These are phyloP conservation scores for Sinocyclocheilus anophthalmus DNA, from an alignment of 2,113 vertebrate genomes.

Conservation along the genomic window DNA sequence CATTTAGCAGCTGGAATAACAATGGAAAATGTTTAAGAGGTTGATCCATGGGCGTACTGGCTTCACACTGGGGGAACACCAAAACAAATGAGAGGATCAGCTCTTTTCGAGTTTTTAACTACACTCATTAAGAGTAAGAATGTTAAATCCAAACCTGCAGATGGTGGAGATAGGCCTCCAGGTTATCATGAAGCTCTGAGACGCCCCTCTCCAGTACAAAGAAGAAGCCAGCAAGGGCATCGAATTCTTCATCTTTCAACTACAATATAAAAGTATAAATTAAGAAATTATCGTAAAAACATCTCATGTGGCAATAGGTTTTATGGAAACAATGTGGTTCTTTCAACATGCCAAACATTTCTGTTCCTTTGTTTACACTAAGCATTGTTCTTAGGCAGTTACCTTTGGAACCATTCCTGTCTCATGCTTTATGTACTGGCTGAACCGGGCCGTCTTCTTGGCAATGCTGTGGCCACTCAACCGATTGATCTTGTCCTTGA, in stretches of 20 bases:
- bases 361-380: slow-evolving; percentile 16
- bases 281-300: not conserved
- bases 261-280: slow-evolving; percentile 54
- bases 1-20: slow-evolving; percentile 35
- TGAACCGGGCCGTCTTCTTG: slow-evolving; percentile 90
- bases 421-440: slow-evolving; percentile 88
- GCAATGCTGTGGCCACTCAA: slow-evolving; percentile 90
- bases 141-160: slow-evolving; percentile 76
- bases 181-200: slow-evolving; percentile 79
- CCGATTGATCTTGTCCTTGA: slow-evolving; percentile 86
- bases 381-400: slow-evolving; percentile 22
- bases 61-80: not conserved
- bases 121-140: not conserved
- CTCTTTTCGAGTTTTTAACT: not conserved
- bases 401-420: slow-evolving; percentile 88
- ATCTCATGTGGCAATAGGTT: not conserved
- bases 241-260: slow-evolving; percentile 89
- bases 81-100: not conserved
- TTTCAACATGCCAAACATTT: not conserved
- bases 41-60: not conserved
- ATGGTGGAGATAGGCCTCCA: slow-evolving; percentile 79
- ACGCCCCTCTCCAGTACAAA: slow-evolving; percentile 81
- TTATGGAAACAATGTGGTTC: not conserved
- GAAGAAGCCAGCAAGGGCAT: slow-evolving; percentile 84
- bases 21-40: not conserved